Evolutionary conservation across 2,888 invertebrate genomes (phyloP), one percentile per base, ranked within the genome.

Genomic region (Silvanus unidentatus): DNA sequence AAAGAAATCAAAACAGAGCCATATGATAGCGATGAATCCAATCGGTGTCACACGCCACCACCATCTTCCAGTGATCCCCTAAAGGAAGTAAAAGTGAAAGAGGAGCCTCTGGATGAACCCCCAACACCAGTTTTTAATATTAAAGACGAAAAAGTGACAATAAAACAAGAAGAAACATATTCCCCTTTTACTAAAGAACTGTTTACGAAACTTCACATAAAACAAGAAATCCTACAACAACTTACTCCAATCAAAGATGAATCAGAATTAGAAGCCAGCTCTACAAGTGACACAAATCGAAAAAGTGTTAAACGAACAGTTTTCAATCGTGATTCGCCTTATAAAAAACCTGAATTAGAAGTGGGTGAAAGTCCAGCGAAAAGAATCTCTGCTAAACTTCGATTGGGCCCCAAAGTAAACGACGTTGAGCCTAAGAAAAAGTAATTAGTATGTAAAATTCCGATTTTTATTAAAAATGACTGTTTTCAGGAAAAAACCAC

Each of bases 161-260:
- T 28, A 8, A 28, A 28, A 28, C 28, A 35, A 8, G 59, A 60
- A 30, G 57, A 62, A 5, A 57, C 56, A 11, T 57, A 55, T 36
- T 59, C 60, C 15, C 58, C 59, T n/a, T 58, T 59, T 30, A 58
- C 52, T 38, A 60, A 56, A 32, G 57, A 60, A 38, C n/a, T 57
- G 6, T 60, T 62, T 32, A 49, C 47, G 32, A 49, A 51, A 15
- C 48, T 59, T 13, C 50, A 36, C 5, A 45, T 63, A 54, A 53
- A 40, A 48, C 50, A 34, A 50, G 49, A 27, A 37, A 34, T 11
- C 42, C 35, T 10, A 39, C 32, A 49, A n/a, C 48, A 43, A 43
- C 43, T 44, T 16, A 50, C 45, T 38, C 55, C 58, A 11, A 35
- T 55, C 9, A 55, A 58, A 36, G 43, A 16, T 34, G 58, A 58